A percentile compares a stretch with the other conserved stretches of the same genome.
Evolutionary conservation across 2,888 invertebrate genomes (phyloP).

Genomic region (Epistrophella euchroma): DNA sequence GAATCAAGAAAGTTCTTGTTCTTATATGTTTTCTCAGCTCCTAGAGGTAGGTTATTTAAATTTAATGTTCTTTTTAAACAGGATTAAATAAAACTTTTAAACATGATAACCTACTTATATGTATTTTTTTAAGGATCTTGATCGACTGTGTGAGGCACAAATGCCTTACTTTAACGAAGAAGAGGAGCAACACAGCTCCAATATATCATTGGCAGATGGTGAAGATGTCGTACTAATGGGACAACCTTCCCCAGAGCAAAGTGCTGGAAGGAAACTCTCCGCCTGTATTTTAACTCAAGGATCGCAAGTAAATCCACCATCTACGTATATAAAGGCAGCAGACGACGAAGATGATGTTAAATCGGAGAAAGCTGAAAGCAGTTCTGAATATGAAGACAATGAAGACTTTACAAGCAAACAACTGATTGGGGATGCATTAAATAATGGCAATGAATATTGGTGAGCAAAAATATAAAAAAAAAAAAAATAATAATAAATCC

Average conservation of each 20-base stretch:
- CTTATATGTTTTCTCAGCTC: constrained; percentile 77
- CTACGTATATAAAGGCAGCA: constrained; percentile 38
- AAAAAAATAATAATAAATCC: background rate
- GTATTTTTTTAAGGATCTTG: constrained; percentile 79
- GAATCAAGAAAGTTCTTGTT: background rate
- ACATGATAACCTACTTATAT: background rate
- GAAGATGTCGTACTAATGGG: constrained; percentile 1
- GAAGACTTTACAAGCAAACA: constrained; percentile 59
- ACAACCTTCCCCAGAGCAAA: constrained; percentile 14
- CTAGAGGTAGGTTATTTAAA: constrained; percentile 68
- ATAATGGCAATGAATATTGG: constrained; percentile 49
- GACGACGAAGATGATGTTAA: constrained; percentile 57
- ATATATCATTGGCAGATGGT: constrained; percentile 77
- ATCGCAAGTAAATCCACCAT: constrained; percentile 54
- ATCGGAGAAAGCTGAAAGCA: constrained; percentile 66
- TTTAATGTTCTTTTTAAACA: constrained; percentile 6
- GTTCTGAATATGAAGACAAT: constrained; percentile 77
- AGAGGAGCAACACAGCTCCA: constrained; percentile 80
- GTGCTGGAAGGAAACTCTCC: constrained; percentile 67
- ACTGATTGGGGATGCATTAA: constrained; percentile 34
- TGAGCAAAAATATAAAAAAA: constrained; percentile 29
- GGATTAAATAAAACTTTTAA: constrained; percentile 30
- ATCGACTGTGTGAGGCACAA: constrained; percentile 81
- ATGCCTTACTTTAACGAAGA: constrained; percentile 79
- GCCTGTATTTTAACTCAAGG: constrained; percentile 73